A percentile compares a stretch with the other conserved stretches of the same genome.
phyloP scores from a whole-genome alignment of 2,797 vertebrate species.

The Acanthiza pusilla region DNA sequence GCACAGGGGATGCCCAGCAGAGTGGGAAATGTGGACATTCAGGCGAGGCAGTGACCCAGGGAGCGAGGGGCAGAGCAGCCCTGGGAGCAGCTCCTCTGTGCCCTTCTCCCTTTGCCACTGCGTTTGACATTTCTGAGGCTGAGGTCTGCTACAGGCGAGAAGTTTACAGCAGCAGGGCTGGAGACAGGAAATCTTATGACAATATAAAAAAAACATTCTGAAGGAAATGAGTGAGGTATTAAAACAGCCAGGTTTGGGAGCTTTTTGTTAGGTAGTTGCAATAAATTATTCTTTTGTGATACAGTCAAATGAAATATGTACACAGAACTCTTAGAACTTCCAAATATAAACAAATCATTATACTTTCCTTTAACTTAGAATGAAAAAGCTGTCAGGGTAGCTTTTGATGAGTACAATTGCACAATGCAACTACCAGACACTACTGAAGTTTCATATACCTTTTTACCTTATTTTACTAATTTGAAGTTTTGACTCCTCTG shows the following conservation, averaged over 20 bases:
- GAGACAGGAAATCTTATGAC: conserved; percentile 28
- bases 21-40: not conserved
- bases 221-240: conserved; percentile 47
- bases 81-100: conserved; percentile 2
- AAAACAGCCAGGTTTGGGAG: conserved; percentile 17
- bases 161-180: conserved; percentile 27
- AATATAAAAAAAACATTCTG: conserved; percentile 30
- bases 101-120: conserved; percentile 50
- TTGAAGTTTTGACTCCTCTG: conserved; percentile 50
- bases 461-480: conserved; percentile 50
- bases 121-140: conserved; percentile 44
- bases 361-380: conserved; percentile 58
- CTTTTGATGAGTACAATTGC: conserved; percentile 63
- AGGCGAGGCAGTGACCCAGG: not conserved
- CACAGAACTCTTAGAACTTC: conserved; percentile 55
- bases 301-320: conserved; percentile 56
- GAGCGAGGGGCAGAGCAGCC: conserved; percentile 33
- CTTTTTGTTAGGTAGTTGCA: conserved; percentile 56
- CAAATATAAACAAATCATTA: conserved; percentile 71
- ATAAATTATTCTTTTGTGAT: conserved; percentile 70
- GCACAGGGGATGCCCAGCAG: not conserved
- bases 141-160: conserved; percentile 25
- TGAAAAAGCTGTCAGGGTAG: conserved; percentile 56
- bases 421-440: conserved; percentile 28
- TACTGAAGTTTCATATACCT: conserved; percentile 41